Evolutionary conservation across 35 echinoderm and acorn worm genomes (phyloP), one percentile per base, ranked within the genome.

Genomic region (Ophioderma brevispina): DNA sequence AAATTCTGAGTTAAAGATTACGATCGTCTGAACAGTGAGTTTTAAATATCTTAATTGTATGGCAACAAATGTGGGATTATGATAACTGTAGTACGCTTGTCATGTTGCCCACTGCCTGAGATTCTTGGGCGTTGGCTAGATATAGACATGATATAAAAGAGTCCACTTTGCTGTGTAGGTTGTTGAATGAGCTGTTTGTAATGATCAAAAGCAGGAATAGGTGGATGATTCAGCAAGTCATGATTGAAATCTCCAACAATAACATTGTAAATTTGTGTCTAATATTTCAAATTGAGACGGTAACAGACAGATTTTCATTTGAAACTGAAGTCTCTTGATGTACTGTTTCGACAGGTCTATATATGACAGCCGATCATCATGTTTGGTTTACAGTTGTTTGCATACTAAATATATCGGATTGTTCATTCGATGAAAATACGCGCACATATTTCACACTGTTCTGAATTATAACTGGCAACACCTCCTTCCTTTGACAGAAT

Each of bases 51-150:
- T n/a, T n/a, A n/a, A n/a, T n/a, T n/a, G n/a, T n/a, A 86, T 75
- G 13, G 40, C 21, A 82, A 90, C 55, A 35, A 32, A 35, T 19
- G 76, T 78, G 40, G 37, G 25, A 19, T 88, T 38, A 88, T 88
- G 86, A 43, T 88, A 70, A 88, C 86, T 88, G 38, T 88, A 88
- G n/a, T 88, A 88, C 1, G 0, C n/a, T 80, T 52, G 75, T 39
- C 14, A 35, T 80, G 0, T 23, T n/a, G 11, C 14, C 0, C 15
- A 84, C 75, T 17, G 0, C 1, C n/a, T 0, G 30, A 15, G n/a
- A 15, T 43, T 0, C 10, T 80, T 21, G 55, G 37, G 38, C 33
- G 32, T 80, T 39, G 33, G 32, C 35, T 50, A 80, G 64, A 37
- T 28, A 38, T 87, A 77, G 13, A 87, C 33, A 77, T 87, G 85